Conservation (phyloP, 2,113 vertebrate species). For the Thamnophis sirtalis region DNA sequence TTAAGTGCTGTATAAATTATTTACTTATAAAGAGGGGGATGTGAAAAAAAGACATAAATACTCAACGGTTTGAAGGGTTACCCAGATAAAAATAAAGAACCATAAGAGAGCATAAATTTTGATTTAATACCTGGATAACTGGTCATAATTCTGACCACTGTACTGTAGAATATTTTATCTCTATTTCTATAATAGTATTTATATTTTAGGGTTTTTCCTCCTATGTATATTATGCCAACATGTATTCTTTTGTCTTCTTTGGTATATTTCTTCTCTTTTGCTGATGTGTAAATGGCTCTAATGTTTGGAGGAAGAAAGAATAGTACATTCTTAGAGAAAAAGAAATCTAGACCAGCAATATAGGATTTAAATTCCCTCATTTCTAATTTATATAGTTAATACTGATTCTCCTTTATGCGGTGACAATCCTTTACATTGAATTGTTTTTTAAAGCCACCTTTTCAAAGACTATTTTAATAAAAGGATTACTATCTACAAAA, state of each 20-base stretch:
- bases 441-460: slow-evolving; percentile 28
- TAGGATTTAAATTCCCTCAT: slow-evolving; percentile 24
- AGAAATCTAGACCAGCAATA: background rate
- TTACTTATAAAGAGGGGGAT: background rate
- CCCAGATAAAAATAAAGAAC: background rate
- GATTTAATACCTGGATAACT: background rate
- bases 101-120: background rate
- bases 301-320: background rate
- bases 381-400: slow-evolving; percentile 39
- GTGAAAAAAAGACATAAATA: background rate
- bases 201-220: background rate
- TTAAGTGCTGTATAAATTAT: background rate
- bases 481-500: slow-evolving; percentile 69
- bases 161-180: background rate
- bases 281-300: background rate
- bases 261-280: background rate
- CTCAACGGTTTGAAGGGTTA: background rate
- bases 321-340: background rate
- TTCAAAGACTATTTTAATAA: slow-evolving; percentile 63
- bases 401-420: slow-evolving; percentile 43
- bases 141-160: background rate
- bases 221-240: background rate
- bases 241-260: background rate
- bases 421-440: slow-evolving; percentile 36
- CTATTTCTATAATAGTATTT: background rate